Percentiles rank a stretch among this genome's conserved stretches.
Evolutionary conservation across 2,888 invertebrate genomes (phyloP).

Genomic region (Phengaris alcon): DNA sequence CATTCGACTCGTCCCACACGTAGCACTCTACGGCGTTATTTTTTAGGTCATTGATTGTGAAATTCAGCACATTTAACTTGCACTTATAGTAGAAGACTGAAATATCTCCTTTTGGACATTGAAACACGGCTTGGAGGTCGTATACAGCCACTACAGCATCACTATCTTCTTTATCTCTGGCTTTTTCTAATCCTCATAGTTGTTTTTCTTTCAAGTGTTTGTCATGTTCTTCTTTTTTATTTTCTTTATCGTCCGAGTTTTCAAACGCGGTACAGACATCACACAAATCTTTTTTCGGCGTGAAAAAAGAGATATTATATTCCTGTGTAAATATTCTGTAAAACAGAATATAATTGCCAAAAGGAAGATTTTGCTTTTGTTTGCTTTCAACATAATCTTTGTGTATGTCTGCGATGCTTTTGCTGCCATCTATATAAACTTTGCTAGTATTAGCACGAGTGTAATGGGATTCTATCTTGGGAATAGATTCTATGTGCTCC

Average conservation of each 20-base stretch:
- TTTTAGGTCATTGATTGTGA: neutral
- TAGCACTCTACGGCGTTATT: constrained; percentile 35
- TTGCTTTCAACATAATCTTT: neutral
- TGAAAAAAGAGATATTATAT: constrained; percentile 28
- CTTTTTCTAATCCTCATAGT: constrained; percentile 36
- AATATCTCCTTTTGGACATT: constrained; percentile 46
- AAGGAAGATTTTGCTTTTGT: neutral
- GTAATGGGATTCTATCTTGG: constrained; percentile 36
- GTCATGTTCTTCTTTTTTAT: constrained; percentile 39
- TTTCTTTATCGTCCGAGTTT: constrained; percentile 41
- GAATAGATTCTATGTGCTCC: constrained; percentile 20
- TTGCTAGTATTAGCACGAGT: constrained; percentile 29
- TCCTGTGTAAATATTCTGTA: neutral
- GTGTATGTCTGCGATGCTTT: constrained; percentile 26
- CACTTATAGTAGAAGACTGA: constrained; percentile 47
- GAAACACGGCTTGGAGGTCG: constrained; percentile 46
- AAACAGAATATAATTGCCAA: neutral
- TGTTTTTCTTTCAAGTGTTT: constrained; percentile 31
- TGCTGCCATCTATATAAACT: constrained; percentile 21
- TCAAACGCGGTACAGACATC: constrained; percentile 35
- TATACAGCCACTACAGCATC: constrained; percentile 34
- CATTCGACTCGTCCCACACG: constrained; percentile 50
- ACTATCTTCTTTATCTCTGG: constrained; percentile 3
- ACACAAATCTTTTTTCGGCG: constrained; percentile 39
- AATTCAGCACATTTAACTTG: constrained; percentile 37